Conservation (phyloP, 2,888 invertebrate species). For the Hirtodrosophila confusa region DNA sequence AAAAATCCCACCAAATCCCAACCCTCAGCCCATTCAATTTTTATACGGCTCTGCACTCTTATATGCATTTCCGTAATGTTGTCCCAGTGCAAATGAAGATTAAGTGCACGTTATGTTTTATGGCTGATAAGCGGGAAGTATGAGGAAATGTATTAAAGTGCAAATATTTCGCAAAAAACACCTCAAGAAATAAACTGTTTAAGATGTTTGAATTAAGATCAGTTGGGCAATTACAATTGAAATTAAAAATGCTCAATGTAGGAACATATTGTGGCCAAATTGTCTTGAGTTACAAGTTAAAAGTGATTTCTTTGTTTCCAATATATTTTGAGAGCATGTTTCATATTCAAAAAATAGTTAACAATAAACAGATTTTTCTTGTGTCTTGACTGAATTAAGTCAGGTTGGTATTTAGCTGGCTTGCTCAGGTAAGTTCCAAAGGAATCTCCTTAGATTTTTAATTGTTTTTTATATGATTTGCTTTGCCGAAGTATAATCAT, state of each 20-base stretch:
- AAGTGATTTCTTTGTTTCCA: neutral
- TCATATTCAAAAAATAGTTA: neutral
- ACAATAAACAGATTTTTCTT: neutral
- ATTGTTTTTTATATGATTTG: no score
- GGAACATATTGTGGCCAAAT: neutral
- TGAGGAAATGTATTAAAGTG: constrained; percentile 23
- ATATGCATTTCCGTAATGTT: constrained; percentile 19
- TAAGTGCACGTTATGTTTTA: constrained; percentile 57
- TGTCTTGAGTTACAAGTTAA: neutral
- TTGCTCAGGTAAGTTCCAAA: no score
- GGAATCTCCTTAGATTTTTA: no score
- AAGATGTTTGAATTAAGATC: constrained; percentile 1
- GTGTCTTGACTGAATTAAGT: neutral
- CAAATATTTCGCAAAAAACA: constrained; percentile 6
- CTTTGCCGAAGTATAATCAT: no score
- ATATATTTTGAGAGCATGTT: neutral
- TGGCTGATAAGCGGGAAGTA: constrained; percentile 45
- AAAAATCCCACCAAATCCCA: constrained; percentile 8
- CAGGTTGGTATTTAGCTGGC: neutral
- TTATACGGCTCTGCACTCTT: neutral
- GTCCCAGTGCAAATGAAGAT: constrained; percentile 51
- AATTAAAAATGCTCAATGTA: neutral
- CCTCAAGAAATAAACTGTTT: constrained; percentile 16
- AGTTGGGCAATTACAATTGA: constrained; percentile 15
- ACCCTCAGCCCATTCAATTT: constrained; percentile 1